A percentile compares a stretch with the other conserved stretches of the same genome.
phyloP scores from a whole-genome alignment of 2,888 invertebrate species.

The Gortyna flavago region DNA sequence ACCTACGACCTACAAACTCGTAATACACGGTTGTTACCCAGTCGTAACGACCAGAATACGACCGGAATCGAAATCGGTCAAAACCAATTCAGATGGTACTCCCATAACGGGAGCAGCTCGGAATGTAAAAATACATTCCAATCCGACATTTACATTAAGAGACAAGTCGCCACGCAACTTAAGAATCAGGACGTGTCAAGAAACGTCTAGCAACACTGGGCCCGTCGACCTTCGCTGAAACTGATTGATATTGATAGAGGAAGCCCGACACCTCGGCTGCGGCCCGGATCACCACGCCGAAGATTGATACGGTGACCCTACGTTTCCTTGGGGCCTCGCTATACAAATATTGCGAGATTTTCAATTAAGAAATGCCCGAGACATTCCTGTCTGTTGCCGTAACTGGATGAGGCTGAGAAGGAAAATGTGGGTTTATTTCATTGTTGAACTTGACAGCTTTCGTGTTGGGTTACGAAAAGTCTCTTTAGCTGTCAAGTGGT shows the following conservation, averaged over 20 bases:
- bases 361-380: constrained; percentile 57
- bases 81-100: constrained; percentile 3
- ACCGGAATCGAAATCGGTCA: neutral
- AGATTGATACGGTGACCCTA: constrained; percentile 70
- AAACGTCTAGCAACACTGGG: constrained; percentile 50
- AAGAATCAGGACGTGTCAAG: constrained; percentile 54
- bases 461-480: constrained; percentile 12
- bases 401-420: constrained; percentile 6
- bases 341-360: constrained; percentile 59
- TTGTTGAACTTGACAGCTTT: constrained; percentile 33
- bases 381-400: constrained; percentile 32
- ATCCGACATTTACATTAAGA: constrained; percentile 40
- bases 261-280: constrained; percentile 66
- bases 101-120: neutral
- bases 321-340: constrained; percentile 52
- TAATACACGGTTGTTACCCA: neutral
- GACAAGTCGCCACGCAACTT: constrained; percentile 42
- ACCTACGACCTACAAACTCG: neutral
- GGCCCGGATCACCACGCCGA: constrained; percentile 54
- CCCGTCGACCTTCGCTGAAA: constrained; percentile 66
- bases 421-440: constrained; percentile 40
- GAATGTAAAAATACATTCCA: constrained; percentile 19
- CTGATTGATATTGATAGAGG: constrained; percentile 86
- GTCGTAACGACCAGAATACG: no score
- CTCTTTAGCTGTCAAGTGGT: neutral